Conservation (phyloP, 2,797 vertebrate species). For the Lophius americanus region DNA sequence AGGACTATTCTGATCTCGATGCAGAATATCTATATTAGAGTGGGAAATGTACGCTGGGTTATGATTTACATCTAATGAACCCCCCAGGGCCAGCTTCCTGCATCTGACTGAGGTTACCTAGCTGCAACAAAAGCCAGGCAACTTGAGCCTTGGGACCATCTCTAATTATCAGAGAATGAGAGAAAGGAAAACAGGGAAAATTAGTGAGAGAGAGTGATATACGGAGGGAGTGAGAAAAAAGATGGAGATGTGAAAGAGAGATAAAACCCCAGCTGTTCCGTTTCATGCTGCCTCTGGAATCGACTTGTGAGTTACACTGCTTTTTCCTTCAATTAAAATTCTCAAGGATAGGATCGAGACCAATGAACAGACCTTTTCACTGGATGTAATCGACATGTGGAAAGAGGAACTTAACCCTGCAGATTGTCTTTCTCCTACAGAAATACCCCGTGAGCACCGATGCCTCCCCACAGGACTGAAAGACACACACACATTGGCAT, state of each 20-base stretch:
- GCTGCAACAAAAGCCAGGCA: constrained; percentile 58
- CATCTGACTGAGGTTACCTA: constrained; percentile 74
- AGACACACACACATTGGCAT: too few species aligned
- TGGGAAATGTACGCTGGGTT: constrained; percentile 36
- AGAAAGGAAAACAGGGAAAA: constrained; percentile 25
- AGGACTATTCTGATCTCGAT: constrained; percentile 9
- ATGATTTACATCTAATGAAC: constrained; percentile 65
- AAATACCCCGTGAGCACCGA: too few species aligned
- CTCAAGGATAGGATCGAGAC: too few species aligned
- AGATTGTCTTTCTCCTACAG: too few species aligned
- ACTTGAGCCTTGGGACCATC: constrained; percentile 55
- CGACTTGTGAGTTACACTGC: constrained; percentile 17
- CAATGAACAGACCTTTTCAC: too few species aligned
- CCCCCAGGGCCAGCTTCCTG: constrained; percentile 43
- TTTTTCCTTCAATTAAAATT: constrained; percentile 19
- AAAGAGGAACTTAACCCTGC: too few species aligned
- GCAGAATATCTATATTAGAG: constrained; percentile 19
- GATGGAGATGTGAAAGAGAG: constrained; percentile 21
- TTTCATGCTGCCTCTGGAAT: constrained; percentile 47
- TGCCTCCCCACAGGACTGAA: too few species aligned
- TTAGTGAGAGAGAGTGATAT: constrained; percentile 1
- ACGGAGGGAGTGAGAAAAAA: constrained; percentile 4
- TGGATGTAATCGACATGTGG: too few species aligned
- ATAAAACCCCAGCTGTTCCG: constrained; percentile 51
- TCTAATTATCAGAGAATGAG: constrained; percentile 70